Conservation (phyloP, 2,797 vertebrate species). For the Sebastes iracundus region DNA sequence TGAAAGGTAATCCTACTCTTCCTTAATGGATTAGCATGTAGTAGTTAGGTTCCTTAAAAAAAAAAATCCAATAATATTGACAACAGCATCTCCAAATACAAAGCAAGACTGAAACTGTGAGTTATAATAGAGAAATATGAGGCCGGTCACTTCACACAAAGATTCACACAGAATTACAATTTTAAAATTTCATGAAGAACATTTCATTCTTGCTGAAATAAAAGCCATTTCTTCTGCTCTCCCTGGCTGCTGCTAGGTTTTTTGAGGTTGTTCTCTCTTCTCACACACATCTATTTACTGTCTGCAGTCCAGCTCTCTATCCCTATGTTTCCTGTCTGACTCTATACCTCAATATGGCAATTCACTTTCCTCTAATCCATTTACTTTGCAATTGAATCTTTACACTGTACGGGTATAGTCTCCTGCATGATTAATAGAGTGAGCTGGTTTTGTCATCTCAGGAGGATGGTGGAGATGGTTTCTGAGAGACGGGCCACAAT, state of each 20-base stretch:
- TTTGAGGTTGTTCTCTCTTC: background rate
- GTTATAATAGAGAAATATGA: background rate
- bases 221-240: background rate
- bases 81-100: background rate
- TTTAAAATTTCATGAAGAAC: background rate
- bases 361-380: constrained; percentile 79
- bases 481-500: constrained; percentile 56
- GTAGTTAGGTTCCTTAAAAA: background rate
- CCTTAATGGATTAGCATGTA: background rate
- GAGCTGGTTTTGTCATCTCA: constrained; percentile 71
- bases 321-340: constrained; percentile 40
- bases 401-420: constrained; percentile 64
- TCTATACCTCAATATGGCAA: constrained; percentile 61
- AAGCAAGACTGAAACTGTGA: background rate
- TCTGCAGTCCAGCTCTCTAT: constrained; percentile 20
- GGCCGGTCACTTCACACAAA: background rate
- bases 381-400: constrained; percentile 78
- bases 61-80: background rate
- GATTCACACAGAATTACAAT: background rate
- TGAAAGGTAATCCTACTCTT: background rate
- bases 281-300: constrained; percentile 1
- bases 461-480: constrained; percentile 67
- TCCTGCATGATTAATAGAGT: constrained; percentile 81
- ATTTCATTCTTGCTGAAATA: background rate
- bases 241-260: background rate